Percentiles rank a stretch among this genome's conserved stretches.
Evolutionary conservation across 1,140 invertebrate genomes (phyloP).

Genomic region (Drosophila baimaii): DNA sequence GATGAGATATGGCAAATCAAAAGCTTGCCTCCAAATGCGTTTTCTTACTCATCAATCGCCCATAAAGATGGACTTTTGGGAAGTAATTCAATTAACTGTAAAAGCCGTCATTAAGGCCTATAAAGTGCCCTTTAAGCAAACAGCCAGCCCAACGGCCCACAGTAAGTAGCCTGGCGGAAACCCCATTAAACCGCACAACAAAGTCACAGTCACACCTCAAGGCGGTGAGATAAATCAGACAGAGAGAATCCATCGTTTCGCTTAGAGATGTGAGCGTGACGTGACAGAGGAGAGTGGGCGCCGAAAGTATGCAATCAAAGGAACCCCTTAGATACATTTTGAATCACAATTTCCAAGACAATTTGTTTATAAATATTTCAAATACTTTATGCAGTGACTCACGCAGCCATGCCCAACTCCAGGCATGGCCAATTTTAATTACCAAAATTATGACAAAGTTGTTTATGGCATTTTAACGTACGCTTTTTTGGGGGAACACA

Average conservation of each 20-base stretch:
- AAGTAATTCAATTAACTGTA: conserved; percentile 79
- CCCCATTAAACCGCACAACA: conserved; percentile 70
- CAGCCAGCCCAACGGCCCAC: neutral
- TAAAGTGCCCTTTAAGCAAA: conserved; percentile 42
- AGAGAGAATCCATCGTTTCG: conserved; percentile 8
- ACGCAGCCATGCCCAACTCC: conserved; percentile 5
- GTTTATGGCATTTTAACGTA: conserved; percentile 78
- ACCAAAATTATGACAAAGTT: conserved; percentile 83
- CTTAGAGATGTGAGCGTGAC: conserved; percentile 22
- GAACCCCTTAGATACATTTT: too few species aligned
- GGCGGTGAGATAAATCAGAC: conserved; percentile 73
- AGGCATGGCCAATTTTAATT: conserved; percentile 79
- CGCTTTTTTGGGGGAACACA: conserved; percentile 46
- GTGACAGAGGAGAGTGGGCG: neutral
- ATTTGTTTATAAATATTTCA: neutral
- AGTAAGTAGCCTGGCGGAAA: conserved; percentile 59
- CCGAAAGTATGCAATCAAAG: neutral
- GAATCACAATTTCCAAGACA: neutral
- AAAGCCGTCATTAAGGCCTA: conserved; percentile 74
- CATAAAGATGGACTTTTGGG: conserved; percentile 37
- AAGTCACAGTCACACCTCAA: conserved; percentile 66
- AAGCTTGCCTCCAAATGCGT: conserved; percentile 7
- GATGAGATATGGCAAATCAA: conserved; percentile 20
- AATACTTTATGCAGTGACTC: neutral
- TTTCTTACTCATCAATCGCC: conserved; percentile 58